These are phyloP conservation scores for Apodemus agrarius DNA, from an alignment of 2,797 vertebrate genomes.

Conservation along the genomic window DNA sequence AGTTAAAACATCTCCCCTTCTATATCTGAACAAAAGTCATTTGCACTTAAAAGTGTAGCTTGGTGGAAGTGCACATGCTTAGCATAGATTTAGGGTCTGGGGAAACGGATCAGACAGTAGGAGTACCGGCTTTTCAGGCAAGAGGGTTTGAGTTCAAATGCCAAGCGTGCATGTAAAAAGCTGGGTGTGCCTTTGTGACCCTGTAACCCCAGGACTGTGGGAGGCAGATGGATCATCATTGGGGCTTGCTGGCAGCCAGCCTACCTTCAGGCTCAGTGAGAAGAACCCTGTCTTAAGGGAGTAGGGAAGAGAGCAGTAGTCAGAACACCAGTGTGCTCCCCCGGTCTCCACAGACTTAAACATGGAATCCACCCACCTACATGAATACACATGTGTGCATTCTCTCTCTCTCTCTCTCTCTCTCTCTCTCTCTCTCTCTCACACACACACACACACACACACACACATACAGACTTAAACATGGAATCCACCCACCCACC, in stretches of 20 bases:
- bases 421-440: no score
- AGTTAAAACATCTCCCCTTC: neutral
- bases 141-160: neutral
- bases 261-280: neutral
- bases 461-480: no score
- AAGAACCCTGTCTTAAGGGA: neutral
- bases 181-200: neutral
- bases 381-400: neutral
- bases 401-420: no score
- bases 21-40: neutral
- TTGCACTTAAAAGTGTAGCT: neutral
- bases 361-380: neutral
- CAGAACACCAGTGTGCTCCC: neutral
- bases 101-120: neutral
- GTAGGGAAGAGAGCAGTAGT: neutral
- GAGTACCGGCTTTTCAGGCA: neutral
- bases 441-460: no score
- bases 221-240: neutral
- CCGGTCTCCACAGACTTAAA: neutral
- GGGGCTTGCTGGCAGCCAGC: neutral
- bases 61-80: neutral
- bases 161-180: neutral
- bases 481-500: no score
- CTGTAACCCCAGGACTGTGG: neutral
- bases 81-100: neutral